Percentiles rank a stretch among this genome's conserved stretches.
phyloP scores from a whole-genome alignment of 1,140 invertebrate genomes.

The Psilanteris sp. region DNA sequence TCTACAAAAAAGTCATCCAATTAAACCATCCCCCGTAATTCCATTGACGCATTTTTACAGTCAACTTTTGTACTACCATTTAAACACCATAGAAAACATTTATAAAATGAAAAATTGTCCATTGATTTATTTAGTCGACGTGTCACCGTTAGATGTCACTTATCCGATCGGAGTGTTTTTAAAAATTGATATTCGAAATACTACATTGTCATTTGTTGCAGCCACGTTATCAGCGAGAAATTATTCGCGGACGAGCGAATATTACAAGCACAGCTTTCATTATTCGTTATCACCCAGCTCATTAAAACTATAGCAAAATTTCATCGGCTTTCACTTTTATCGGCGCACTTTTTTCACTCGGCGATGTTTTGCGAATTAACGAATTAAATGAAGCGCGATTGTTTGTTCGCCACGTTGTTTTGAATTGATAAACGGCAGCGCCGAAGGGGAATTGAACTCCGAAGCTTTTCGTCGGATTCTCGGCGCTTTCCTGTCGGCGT shows the following conservation, averaged over 20 bases:
- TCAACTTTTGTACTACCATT: no score
- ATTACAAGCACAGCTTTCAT: constrained; percentile 31
- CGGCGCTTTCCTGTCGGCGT: background rate
- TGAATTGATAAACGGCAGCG: background rate
- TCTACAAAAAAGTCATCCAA: no score
- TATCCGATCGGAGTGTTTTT: constrained; percentile 12
- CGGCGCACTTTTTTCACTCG: constrained; percentile 15
- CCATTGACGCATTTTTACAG: no score
- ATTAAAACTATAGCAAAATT: constrained; percentile 51
- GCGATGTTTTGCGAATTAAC: background rate
- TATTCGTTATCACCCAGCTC: constrained; percentile 32
- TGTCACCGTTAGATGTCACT: no score
- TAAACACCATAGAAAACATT: no score
- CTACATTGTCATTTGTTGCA: no score
- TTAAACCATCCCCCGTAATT: no score
- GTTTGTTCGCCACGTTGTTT: background rate
- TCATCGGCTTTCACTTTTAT: constrained; percentile 41
- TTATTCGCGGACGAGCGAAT: constrained; percentile 50
- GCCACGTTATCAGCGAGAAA: constrained; percentile 43
- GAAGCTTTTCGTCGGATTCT: background rate
- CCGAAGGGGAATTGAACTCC: background rate
- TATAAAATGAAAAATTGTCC: no score
- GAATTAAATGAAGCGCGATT: background rate
- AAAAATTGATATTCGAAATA: no score
- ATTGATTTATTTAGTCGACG: no score